These are phyloP conservation scores for Metopolophium dirhodum DNA, from an alignment of 1,140 invertebrate species.

Conservation along the genomic window DNA sequence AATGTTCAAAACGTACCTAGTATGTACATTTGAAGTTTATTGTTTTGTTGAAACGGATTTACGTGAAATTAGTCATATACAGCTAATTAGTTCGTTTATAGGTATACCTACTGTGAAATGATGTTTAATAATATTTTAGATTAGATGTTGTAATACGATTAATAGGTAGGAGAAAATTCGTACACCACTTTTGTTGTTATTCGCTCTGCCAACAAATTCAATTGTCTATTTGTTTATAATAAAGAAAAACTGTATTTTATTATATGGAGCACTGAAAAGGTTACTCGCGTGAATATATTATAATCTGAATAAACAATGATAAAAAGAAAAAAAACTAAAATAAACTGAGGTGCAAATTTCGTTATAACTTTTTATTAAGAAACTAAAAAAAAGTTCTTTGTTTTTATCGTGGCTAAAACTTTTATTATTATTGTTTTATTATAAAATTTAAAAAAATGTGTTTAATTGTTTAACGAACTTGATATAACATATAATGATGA, in stretches of 20 bases:
- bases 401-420: not conserved
- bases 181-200: too few species aligned
- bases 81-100: not conserved
- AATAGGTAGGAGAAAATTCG: not conserved
- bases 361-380: conserved; percentile 10
- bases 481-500: not conserved
- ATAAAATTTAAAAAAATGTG: not conserved
- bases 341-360: conserved; percentile 5
- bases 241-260: conserved; percentile 17
- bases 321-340: not conserved
- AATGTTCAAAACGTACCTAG: not conserved
- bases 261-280: not conserved
- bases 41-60: not conserved
- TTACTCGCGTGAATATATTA: conserved; percentile 4
- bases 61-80: not conserved
- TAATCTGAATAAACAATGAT: conserved; percentile 1
- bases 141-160: conserved; percentile 10
- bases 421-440: conserved; percentile 18
- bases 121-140: not conserved
- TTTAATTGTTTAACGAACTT: not conserved
- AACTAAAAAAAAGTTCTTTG: conserved; percentile 3
- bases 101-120: not conserved
- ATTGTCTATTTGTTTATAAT: not conserved
- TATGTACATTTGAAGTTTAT: not conserved
- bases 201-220: not conserved